These are phyloP conservation scores for Daboia siamensis DNA, from an alignment of 2,113 vertebrate species.

Conservation along the genomic window DNA sequence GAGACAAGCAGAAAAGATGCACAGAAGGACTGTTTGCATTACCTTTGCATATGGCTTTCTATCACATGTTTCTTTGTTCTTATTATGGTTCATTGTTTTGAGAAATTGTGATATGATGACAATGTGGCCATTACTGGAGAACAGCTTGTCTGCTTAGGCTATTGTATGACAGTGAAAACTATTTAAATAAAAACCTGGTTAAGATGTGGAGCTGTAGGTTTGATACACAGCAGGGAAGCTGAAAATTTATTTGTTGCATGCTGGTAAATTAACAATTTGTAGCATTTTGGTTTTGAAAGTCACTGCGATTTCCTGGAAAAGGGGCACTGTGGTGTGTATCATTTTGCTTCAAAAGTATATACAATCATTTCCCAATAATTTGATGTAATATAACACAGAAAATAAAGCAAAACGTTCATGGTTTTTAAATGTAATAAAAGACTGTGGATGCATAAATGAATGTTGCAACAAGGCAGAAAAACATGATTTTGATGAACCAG, in stretches of 20 bases:
- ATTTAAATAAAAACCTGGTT: slow-evolving; percentile 68
- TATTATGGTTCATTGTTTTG: slow-evolving; percentile 22
- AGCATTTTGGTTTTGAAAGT: slow-evolving; percentile 47
- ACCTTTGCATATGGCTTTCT: slow-evolving; percentile 25
- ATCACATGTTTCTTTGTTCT: slow-evolving; percentile 20
- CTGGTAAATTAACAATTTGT: slow-evolving; percentile 56
- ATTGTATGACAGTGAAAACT: slow-evolving; percentile 48
- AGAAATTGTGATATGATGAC: slow-evolving; percentile 42
- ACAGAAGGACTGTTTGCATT: slow-evolving; percentile 20
- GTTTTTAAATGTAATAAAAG: slow-evolving; percentile 5
- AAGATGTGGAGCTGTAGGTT: slow-evolving; percentile 42
- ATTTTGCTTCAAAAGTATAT: slow-evolving; percentile 33
- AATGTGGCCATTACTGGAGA: slow-evolving; percentile 23
- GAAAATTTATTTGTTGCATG: slow-evolving; percentile 54
- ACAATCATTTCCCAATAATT: slow-evolving; percentile 43
- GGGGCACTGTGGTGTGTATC: slow-evolving; percentile 12
- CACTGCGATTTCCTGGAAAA: slow-evolving; percentile 37
- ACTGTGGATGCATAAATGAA: background rate
- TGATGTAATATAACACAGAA: slow-evolving; percentile 1
- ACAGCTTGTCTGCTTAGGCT: slow-evolving; percentile 51
- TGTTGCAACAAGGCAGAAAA: background rate
- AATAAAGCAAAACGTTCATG: background rate
- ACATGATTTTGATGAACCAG: background rate
- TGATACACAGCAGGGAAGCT: slow-evolving; percentile 55
- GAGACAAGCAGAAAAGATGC: slow-evolving; percentile 17